phyloP scores from a whole-genome alignment of 2,113 vertebrate genomes.

The Myotis yumanensis region DNA sequence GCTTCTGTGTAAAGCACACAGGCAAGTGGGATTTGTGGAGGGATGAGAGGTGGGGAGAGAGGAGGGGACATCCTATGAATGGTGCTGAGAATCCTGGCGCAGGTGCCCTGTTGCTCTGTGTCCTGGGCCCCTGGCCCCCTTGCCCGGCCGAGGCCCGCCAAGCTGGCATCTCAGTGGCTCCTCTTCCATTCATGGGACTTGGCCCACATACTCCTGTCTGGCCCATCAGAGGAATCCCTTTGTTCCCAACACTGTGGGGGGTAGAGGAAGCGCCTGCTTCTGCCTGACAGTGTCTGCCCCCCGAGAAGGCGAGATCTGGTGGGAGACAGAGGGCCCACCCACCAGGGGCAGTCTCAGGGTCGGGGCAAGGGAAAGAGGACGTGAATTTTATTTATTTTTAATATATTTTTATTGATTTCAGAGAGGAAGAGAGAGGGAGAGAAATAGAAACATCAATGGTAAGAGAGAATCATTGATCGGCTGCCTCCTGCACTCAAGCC shows the following conservation, averaged over 20 bases:
- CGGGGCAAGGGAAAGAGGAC: background rate
- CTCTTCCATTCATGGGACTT: slow-evolving; percentile 3
- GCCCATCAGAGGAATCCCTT: background rate
- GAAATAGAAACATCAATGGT: too few species aligned
- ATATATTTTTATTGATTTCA: too few species aligned
- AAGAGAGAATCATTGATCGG: too few species aligned
- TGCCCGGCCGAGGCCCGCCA: background rate
- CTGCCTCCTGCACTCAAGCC: too few species aligned
- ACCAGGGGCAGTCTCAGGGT: background rate
- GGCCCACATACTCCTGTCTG: background rate
- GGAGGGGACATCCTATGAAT: background rate
- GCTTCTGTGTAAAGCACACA: slow-evolving; percentile 50
- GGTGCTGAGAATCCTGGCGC: slow-evolving; percentile 5
- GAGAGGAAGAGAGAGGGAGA: too few species aligned
- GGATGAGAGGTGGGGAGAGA: background rate
- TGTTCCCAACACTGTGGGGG: background rate
- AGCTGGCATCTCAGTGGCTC: background rate
- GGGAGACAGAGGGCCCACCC: background rate
- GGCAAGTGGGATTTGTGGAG: slow-evolving; percentile 34
- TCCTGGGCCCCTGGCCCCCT: background rate
- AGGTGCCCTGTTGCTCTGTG: background rate
- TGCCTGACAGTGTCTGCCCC: background rate
- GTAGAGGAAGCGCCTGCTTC: background rate
- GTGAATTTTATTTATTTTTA: background rate
- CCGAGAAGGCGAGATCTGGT: background rate